Percentiles rank a stretch among this genome's conserved stretches.
Conservation (phyloP, 2,888 invertebrate genomes). For the Crepidodera aurea region DNA sequence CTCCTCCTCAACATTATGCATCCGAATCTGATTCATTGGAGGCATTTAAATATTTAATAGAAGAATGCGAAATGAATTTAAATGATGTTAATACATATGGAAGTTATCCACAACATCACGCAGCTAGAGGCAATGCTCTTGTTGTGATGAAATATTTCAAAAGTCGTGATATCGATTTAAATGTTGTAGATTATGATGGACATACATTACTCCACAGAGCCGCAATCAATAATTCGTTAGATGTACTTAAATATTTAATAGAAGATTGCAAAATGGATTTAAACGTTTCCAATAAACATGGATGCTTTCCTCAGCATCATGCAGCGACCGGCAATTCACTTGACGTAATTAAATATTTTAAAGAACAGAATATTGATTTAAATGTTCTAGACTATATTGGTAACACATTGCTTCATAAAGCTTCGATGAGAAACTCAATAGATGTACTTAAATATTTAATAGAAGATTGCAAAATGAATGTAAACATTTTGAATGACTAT, state of each 20-base stretch:
- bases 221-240: background rate
- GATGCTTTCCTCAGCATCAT: background rate
- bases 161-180: background rate
- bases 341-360: background rate
- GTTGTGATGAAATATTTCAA: background rate
- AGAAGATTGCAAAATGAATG: too few species aligned
- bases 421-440: too few species aligned
- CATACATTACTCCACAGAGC: background rate
- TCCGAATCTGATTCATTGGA: background rate
- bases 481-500: too few species aligned
- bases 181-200: background rate
- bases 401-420: too few species aligned
- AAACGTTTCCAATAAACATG: background rate
- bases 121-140: background rate
- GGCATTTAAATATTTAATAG: too few species aligned
- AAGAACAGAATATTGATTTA: background rate
- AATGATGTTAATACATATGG: background rate
- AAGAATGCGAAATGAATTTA: background rate
- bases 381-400: background rate
- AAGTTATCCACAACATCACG: background rate
- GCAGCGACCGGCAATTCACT: background rate
- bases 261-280: background rate
- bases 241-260: background rate
- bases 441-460: too few species aligned
- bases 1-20: background rate